phyloP scores from a whole-genome alignment of 2,888 invertebrate genomes.

The Pyrrhia umbra region DNA sequence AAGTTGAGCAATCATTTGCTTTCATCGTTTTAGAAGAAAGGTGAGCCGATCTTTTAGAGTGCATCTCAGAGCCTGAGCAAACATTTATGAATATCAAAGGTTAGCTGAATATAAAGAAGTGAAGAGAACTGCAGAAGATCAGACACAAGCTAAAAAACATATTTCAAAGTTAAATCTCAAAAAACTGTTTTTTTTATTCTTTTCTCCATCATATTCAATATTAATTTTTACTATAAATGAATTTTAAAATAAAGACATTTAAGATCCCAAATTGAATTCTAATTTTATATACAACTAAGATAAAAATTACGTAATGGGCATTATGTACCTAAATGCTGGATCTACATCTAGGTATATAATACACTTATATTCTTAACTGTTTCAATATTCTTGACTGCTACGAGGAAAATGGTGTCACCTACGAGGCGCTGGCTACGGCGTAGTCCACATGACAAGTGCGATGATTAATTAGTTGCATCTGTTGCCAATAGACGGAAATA shows the following conservation, averaged over 20 bases:
- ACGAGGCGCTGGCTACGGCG: conserved; percentile 16
- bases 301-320: too few relatives aligned
- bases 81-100: conserved; percentile 50
- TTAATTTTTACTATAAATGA: too few relatives aligned
- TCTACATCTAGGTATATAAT: too few relatives aligned
- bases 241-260: too few relatives aligned
- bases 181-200: too few relatives aligned
- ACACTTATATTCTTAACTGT: not conserved
- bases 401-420: conserved; percentile 21
- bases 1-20: conserved; percentile 21
- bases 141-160: conserved; percentile 4
- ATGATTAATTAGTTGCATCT: conserved; percentile 44
- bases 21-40: conserved; percentile 25
- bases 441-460: conserved; percentile 19
- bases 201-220: too few relatives aligned
- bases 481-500: conserved; percentile 28
- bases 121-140: not conserved
- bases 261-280: too few relatives aligned
- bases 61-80: conserved; percentile 31
- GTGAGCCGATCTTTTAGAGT: conserved; percentile 40
- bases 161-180: too few relatives aligned
- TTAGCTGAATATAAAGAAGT: conserved; percentile 5
- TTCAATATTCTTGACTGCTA: conserved; percentile 1
- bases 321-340: too few relatives aligned
- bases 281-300: too few relatives aligned